Evolutionary conservation across 2,797 vertebrate species (phyloP).

Genomic region (Agapornis canus): DNA sequence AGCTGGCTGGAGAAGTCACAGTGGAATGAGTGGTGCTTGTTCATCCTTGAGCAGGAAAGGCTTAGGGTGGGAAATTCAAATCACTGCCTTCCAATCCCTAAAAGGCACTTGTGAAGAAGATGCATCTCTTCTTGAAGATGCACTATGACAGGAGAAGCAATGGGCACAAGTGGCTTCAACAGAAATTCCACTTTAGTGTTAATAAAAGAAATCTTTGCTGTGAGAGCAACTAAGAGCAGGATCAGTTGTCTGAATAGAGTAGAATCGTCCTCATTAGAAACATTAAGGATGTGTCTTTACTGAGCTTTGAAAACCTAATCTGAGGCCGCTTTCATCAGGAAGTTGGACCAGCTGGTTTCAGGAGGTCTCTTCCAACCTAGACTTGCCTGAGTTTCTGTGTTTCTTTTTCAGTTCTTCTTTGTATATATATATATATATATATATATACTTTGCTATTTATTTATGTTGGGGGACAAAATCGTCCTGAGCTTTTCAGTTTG

Average conservation of each 20-base stretch:
- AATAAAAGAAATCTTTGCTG: not conserved
- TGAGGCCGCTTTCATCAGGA: not conserved
- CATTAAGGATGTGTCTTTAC: not conserved
- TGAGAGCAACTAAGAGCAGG: not conserved
- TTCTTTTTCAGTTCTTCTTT: not conserved
- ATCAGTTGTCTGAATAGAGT: not conserved
- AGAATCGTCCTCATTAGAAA: not conserved
- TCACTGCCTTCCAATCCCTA: not conserved
- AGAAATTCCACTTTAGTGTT: not conserved
- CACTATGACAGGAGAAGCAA: not conserved
- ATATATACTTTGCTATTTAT: not conserved
- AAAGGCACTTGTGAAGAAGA: not conserved
- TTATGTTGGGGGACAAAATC: not conserved
- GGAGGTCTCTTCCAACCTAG: not conserved
- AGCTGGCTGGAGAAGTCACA: not conserved
- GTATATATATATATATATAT: not conserved
- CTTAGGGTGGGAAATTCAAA: not conserved
- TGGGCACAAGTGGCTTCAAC: not conserved
- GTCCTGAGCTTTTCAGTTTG: not conserved
- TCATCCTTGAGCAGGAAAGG: not conserved
- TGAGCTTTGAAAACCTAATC: not conserved
- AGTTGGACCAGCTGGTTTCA: not conserved
- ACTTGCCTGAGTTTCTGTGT: not conserved
- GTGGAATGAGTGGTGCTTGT: not conserved
- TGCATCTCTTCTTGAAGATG: fast-evolving